Evolutionary conservation across 1,140 invertebrate species (phyloP).

Genomic region (Euwallacea similis): DNA sequence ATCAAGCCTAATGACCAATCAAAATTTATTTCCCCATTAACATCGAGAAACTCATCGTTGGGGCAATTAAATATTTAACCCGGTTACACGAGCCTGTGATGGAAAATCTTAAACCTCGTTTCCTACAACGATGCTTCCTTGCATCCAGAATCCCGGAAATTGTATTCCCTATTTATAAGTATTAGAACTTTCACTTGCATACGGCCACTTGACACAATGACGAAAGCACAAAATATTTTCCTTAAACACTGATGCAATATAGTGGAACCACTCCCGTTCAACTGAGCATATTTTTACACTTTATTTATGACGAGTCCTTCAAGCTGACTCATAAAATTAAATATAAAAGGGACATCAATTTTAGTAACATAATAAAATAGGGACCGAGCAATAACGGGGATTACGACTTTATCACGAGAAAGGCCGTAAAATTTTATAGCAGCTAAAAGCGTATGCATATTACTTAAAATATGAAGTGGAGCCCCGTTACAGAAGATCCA

Average conservation of each 20-base stretch:
- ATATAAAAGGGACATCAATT: constrained; percentile 25
- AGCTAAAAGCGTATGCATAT: constrained; percentile 23
- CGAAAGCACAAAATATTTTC: too few species aligned
- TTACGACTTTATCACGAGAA: constrained; percentile 24
- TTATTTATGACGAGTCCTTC: constrained; percentile 1
- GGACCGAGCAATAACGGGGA: constrained; percentile 15
- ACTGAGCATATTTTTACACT: neutral
- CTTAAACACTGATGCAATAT: too few species aligned
- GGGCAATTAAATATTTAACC: constrained; percentile 11
- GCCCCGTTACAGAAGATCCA: neutral
- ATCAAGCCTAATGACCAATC: constrained; percentile 2
- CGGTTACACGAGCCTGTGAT: neutral
- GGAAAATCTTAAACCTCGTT: too few species aligned
- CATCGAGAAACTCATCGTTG: neutral
- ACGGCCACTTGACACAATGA: too few species aligned
- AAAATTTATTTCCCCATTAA: constrained; percentile 4
- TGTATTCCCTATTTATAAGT: too few species aligned
- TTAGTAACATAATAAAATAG: constrained; percentile 20
- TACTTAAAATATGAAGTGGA: constrained; percentile 26
- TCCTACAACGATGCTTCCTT: too few species aligned
- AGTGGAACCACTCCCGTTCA: neutral
- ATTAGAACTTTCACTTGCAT: too few species aligned
- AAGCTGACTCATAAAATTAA: constrained; percentile 8
- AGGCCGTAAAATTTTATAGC: constrained; percentile 24
- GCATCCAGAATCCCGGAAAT: too few species aligned